Evolutionary conservation across 2,797 vertebrate species (phyloP).

Genomic region (Adrianichthys oophorus): DNA sequence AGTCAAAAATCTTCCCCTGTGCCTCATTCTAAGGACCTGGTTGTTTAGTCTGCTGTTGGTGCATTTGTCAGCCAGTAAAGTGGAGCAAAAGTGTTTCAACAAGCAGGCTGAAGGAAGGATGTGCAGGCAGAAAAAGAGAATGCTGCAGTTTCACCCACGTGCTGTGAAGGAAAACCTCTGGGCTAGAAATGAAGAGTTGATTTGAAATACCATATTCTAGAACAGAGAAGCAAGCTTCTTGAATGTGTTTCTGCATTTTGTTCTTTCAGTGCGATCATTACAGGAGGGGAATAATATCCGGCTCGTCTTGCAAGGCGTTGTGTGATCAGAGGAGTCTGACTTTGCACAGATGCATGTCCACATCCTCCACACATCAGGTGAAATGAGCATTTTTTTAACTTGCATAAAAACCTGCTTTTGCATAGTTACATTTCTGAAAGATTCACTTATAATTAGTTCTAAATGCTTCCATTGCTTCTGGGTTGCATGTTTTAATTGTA

Average conservation of each 20-base stretch:
- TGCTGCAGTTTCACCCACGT: neutral
- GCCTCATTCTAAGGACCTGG: too few species aligned
- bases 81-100: neutral
- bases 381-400: neutral
- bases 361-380: slow-evolving; percentile 88
- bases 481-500: too few species aligned
- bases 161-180: neutral
- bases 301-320: slow-evolving; percentile 90
- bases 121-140: slow-evolving; percentile 1
- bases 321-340: slow-evolving; percentile 86
- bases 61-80: neutral
- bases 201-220: neutral
- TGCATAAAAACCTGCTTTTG: too few species aligned
- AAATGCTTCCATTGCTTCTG: too few species aligned
- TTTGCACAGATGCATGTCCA: slow-evolving; percentile 90
- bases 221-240: neutral
- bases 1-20: too few species aligned
- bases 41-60: neutral
- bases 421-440: too few species aligned
- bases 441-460: too few species aligned
- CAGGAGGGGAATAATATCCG: slow-evolving; percentile 92
- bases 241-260: neutral
- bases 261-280: slow-evolving; percentile 91
- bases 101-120: neutral
- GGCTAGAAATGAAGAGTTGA: neutral